These are phyloP conservation scores for Drosophila phalerata DNA, from an alignment of 2,888 invertebrate species.

Conservation along the genomic window DNA sequence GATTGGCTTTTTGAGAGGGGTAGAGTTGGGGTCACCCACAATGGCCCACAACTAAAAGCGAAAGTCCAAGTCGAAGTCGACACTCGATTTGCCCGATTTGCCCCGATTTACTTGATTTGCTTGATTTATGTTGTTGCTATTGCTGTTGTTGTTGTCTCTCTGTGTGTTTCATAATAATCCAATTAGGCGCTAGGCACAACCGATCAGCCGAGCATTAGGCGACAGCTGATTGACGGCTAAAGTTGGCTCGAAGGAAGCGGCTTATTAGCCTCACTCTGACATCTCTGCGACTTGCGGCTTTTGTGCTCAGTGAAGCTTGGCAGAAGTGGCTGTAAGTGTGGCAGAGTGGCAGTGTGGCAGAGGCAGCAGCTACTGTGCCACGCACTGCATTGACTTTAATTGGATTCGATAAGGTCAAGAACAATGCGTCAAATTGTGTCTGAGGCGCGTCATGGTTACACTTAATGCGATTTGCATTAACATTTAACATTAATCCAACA, in stretches of 20 bases:
- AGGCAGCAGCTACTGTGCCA: slow-evolving; percentile 68
- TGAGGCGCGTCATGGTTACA: slow-evolving; percentile 50
- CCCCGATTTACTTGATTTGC: slow-evolving; percentile 44
- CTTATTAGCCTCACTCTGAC: slow-evolving; percentile 66
- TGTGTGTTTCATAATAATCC: slow-evolving; percentile 75
- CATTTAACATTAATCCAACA: slow-evolving; percentile 32
- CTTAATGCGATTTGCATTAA: slow-evolving; percentile 33
- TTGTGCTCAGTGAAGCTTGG: slow-evolving; percentile 37
- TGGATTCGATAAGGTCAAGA: slow-evolving; percentile 78
- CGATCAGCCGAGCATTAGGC: slow-evolving; percentile 65
- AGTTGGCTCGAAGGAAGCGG: slow-evolving; percentile 69
- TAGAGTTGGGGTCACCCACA: slow-evolving; percentile 69
- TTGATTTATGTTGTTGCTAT: slow-evolving; percentile 44
- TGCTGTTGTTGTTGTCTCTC: background rate
- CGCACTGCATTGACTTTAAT: slow-evolving; percentile 72
- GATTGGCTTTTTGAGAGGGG: slow-evolving; percentile 45
- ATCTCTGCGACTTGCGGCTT: slow-evolving; percentile 15
- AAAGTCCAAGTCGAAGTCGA: slow-evolving; percentile 60
- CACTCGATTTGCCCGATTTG: slow-evolving; percentile 51
- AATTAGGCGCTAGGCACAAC: slow-evolving; percentile 63
- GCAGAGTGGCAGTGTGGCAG: background rate
- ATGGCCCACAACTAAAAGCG: slow-evolving; percentile 69
- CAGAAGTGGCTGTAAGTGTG: background rate
- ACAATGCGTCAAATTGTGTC: slow-evolving; percentile 58
- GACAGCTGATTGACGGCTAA: slow-evolving; percentile 78